Evolutionary conservation across 2,113 vertebrate genomes (phyloP), one percentile per base, ranked within the genome.

Genomic region (Amia ocellicauda): DNA sequence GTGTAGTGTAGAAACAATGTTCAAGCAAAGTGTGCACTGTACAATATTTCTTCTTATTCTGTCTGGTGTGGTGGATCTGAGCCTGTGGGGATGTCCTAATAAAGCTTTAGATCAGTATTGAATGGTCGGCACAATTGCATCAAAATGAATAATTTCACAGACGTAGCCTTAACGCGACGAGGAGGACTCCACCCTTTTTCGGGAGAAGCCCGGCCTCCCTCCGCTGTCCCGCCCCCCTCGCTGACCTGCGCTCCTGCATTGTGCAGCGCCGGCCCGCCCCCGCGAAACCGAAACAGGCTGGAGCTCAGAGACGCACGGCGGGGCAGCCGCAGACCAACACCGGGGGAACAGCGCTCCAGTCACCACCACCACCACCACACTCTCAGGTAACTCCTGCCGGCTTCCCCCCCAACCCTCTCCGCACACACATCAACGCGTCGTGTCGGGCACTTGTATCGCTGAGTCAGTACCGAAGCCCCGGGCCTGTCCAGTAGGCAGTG

Each of bases 181-280:
- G n/a, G 2, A 5, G 31, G 19, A 20, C n/a, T 53, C 50, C 53
- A 31, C 17, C 27, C 31, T 36, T 5, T 61, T 62, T 60, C 63
- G 57, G 56, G 26, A 62, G 58, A 66, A 41, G 45, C 29, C 27
- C 14, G 27, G 31, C 36, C 19, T 22, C 23, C 58, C 62, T n/a
- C 53, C 8, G 40, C 23, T 23, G 41, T 16, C 24, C 51, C 49
- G 36, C 53, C 42, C 59, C 42, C 47, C 27, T 28, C 17, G 19
- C 29, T 60, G 55, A 60, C 29, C 61, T 43, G 24, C 13, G 52
- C 2, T 26, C 43, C 28, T 28, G 22, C 57, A 7, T 17, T 54
- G 23, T 19, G 23, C 41, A 45, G 4, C 19, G 67, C 56, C 71
- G 83, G 79, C 80, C 86, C 84, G 83, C 86, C 86, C 80, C 83